Evolutionary conservation across 2,888 invertebrate species (phyloP).

Genomic region (Spodoptera exigua): DNA sequence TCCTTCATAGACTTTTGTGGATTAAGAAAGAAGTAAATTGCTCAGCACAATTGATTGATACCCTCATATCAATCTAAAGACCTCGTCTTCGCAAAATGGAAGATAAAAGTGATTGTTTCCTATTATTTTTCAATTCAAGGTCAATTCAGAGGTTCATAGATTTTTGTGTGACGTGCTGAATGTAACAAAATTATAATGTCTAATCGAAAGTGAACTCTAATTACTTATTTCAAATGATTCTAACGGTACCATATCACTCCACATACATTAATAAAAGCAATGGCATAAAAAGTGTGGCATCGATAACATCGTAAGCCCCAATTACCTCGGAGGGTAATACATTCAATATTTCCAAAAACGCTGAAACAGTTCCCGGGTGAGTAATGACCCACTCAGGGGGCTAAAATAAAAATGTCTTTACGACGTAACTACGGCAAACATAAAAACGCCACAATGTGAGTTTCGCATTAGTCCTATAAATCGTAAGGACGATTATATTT

Average conservation of each 20-base stretch:
- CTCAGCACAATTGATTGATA: neutral
- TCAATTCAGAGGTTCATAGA: too few species aligned
- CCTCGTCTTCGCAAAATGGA: too few species aligned
- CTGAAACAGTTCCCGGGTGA: constrained; percentile 57
- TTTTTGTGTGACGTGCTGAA: too few species aligned
- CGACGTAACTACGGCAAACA: constrained; percentile 57
- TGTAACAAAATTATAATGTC: too few species aligned
- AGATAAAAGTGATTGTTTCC: too few species aligned
- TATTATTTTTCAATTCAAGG: too few species aligned
- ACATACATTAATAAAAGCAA: constrained; percentile 11
- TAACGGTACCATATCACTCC: neutral
- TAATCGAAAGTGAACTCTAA: too few species aligned
- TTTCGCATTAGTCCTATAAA: constrained; percentile 59
- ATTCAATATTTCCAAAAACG: constrained; percentile 61
- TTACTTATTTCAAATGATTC: neutral
- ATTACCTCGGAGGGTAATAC: constrained; percentile 55
- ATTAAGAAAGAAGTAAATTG: too few species aligned
- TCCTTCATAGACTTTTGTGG: too few species aligned
- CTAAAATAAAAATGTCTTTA: constrained; percentile 61
- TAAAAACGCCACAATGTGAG: constrained; percentile 57
- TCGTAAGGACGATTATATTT: constrained; percentile 60
- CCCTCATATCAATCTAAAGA: neutral
- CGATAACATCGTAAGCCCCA: constrained; percentile 46
- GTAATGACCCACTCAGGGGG: constrained; percentile 57
- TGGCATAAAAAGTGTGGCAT: constrained; percentile 20